phyloP scores from a whole-genome alignment of 92 coral and sea anemone genomes.

The Phymanthus crucifer region DNA sequence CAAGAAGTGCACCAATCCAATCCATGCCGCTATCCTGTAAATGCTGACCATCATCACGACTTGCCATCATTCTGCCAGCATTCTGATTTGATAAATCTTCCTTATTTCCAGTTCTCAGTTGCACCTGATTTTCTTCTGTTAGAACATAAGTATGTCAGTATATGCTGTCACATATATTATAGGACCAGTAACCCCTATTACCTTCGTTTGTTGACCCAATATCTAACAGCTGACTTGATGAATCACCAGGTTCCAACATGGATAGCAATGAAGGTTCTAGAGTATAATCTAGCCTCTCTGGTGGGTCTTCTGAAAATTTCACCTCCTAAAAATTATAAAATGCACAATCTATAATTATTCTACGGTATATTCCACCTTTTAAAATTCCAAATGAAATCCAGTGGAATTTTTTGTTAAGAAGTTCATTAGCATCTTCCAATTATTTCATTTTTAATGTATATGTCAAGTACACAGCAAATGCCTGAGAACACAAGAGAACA shows the following conservation, averaged over 20 bases:
- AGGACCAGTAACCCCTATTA: background rate
- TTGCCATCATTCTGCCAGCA: background rate
- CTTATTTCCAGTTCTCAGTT: background rate
- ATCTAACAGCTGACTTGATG: background rate
- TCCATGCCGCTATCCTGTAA: slow-evolving; percentile 34
- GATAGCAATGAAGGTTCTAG: slow-evolving; percentile 42
- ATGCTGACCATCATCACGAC: background rate
- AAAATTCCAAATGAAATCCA: no score
- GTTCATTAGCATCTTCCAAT: no score
- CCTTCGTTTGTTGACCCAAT: background rate
- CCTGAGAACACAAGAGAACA: background rate
- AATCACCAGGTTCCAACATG: background rate
- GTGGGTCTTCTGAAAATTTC: slow-evolving; percentile 64
- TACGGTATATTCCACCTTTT: no score
- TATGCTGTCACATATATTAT: no score
- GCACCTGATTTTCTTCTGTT: background rate
- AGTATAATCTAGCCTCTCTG: slow-evolving; percentile 62
- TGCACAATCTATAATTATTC: background rate
- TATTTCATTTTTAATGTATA: no score
- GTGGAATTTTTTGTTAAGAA: no score
- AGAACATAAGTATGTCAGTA: background rate
- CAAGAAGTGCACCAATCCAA: slow-evolving; percentile 85
- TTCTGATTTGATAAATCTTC: background rate
- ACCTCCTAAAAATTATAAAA: slow-evolving; percentile 62
- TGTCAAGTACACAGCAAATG: no score